Percentiles rank a stretch among this genome's conserved stretches.
Evolutionary conservation across 2,888 invertebrate species (phyloP).

Genomic region (Sylvicola fuscatus): DNA sequence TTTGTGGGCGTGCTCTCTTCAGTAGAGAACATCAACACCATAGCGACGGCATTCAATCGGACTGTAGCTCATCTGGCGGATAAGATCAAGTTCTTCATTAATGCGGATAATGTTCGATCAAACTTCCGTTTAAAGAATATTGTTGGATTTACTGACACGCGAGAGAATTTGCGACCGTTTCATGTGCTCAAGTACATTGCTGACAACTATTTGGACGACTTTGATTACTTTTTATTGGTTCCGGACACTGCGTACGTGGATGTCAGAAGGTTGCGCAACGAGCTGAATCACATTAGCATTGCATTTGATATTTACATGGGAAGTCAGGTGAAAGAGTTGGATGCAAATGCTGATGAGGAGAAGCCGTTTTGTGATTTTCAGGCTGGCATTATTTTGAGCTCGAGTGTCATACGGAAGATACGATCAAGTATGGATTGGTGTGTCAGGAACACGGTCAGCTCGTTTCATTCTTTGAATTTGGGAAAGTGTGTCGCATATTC

Average conservation of each 20-base stretch:
- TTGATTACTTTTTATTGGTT: conserved; percentile 80
- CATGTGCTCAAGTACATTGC: conserved; percentile 77
- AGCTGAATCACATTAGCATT: conserved; percentile 61
- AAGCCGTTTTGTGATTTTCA: conserved; percentile 33
- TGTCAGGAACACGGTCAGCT: conserved; percentile 64
- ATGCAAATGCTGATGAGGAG: conserved; percentile 27
- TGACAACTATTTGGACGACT: conserved; percentile 74
- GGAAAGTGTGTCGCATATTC: conserved; percentile 50
- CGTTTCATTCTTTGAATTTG: conserved; percentile 66
- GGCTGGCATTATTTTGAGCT: conserved; percentile 72
- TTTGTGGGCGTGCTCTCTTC: conserved; percentile 72
- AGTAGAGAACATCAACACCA: conserved; percentile 45
- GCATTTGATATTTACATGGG: conserved; percentile 75
- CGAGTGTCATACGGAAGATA: conserved; percentile 61
- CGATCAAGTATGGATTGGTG: conserved; percentile 73
- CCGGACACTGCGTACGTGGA: conserved; percentile 74
- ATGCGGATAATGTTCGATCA: conserved; percentile 31
- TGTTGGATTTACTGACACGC: conserved; percentile 71
- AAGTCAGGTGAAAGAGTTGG: conserved; percentile 29
- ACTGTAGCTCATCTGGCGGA: conserved; percentile 71
- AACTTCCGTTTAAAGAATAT: conserved; percentile 43
- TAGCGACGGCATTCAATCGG: conserved; percentile 69
- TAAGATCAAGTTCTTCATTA: conserved; percentile 63
- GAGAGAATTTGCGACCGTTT: conserved; percentile 56
- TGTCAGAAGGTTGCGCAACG: conserved; percentile 46